Evolutionary conservation across 2,888 invertebrate genomes (phyloP).

Genomic region (Amblyjoppa fuscipennis): DNA sequence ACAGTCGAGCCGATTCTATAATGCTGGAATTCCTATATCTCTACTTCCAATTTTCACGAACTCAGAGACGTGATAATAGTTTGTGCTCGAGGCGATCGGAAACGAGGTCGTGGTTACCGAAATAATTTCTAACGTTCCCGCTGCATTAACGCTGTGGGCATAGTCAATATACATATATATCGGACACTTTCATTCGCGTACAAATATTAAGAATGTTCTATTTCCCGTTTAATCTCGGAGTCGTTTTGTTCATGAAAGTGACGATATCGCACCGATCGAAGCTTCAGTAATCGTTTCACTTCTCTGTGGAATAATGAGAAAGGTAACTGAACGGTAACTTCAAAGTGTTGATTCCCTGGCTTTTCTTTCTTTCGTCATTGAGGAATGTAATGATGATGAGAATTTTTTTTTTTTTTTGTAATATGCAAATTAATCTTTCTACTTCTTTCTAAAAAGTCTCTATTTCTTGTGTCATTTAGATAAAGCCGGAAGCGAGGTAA

Average conservation of each 20-base stretch:
- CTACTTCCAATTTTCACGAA: constrained; percentile 19
- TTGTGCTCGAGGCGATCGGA: constrained; percentile 44
- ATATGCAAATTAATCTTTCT: no score
- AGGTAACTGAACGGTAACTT: neutral
- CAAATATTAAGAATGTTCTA: constrained; percentile 45
- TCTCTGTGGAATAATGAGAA: neutral
- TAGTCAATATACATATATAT: constrained; percentile 7
- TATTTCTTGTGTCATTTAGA: constrained; percentile 84
- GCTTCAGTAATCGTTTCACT: constrained; percentile 2
- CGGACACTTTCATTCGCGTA: constrained; percentile 26
- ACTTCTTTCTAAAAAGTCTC: no score
- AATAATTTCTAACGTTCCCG: constrained; percentile 55
- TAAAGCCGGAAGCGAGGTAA: constrained; percentile 89
- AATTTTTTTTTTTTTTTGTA: no score
- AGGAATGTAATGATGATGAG: no score
- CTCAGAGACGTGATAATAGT: constrained; percentile 38
- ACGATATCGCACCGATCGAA: constrained; percentile 17
- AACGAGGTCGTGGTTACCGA: constrained; percentile 56
- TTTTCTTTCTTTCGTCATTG: neutral
- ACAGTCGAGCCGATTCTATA: constrained; percentile 14
- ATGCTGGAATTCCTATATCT: constrained; percentile 7
- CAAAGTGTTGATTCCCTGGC: neutral
- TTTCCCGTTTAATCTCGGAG: constrained; percentile 51
- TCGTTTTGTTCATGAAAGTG: constrained; percentile 20
- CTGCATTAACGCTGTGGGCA: constrained; percentile 16